phyloP scores from a whole-genome alignment of 2,113 vertebrate genomes.

The Nerophis lumbriciformis region DNA sequence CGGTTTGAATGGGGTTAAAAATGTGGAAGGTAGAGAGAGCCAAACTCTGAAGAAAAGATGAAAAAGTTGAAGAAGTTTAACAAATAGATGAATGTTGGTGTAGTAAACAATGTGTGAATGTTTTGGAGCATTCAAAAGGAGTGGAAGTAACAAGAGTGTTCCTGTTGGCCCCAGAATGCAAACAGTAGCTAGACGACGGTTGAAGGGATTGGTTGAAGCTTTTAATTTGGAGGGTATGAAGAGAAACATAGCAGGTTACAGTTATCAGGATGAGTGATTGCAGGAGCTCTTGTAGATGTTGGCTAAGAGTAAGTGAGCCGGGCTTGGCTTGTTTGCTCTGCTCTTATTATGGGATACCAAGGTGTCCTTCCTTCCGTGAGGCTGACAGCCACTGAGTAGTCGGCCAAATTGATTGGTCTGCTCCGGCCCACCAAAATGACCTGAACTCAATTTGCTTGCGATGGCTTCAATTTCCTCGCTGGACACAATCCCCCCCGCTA shows the following conservation, averaged over 20 bases:
- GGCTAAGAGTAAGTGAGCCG: constrained; percentile 58
- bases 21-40: too few relatives aligned
- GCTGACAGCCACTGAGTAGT: constrained; percentile 70
- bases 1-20: too few relatives aligned
- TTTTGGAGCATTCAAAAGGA: too few relatives aligned
- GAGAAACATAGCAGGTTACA: constrained; percentile 9
- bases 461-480: constrained; percentile 79
- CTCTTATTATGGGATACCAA: constrained; percentile 70
- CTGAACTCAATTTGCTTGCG: constrained; percentile 80
- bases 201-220: constrained; percentile 16
- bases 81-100: not conserved
- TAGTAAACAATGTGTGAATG: not conserved
- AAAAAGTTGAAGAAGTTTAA: too few relatives aligned
- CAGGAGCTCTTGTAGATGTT: constrained; percentile 42
- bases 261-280: constrained; percentile 45
- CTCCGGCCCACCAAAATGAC: constrained; percentile 76
- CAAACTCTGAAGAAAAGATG: too few relatives aligned
- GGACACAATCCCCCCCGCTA: constrained; percentile 56
- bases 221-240: constrained; percentile 24
- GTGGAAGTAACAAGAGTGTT: too few relatives aligned
- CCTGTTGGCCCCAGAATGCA: constrained; percentile 9
- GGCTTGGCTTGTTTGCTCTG: constrained; percentile 65
- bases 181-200: constrained; percentile 1
- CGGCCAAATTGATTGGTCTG: constrained; percentile 77
- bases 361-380: constrained; percentile 68